Base-by-base conservation (phyloP, 2,888 invertebrate species). In the Tuta absoluta region DNA sequence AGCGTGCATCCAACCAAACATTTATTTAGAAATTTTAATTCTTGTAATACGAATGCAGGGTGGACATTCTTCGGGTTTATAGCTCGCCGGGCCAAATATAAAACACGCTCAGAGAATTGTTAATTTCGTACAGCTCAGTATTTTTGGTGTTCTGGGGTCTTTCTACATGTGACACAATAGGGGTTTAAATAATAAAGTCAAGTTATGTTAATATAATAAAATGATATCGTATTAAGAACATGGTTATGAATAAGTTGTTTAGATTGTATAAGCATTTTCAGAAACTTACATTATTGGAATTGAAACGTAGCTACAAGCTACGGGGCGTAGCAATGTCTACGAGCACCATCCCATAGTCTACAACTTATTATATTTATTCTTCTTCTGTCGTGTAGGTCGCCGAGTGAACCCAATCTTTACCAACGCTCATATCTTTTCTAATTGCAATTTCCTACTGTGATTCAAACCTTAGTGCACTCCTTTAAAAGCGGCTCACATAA, bases 91-190 rank as follows among this genome's bases (percentile, higher is more conserved):
- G 79, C 81, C 81, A 81, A 85, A 85, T 87, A 87, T 89, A 88
- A 88, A 89, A 85, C 83, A 77, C 84, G 84, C 83, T 77, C 64
- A 71, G 72, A 72, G 89, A 90, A 91, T 89, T 88, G 89, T 90
- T 90, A 90, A 91, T 91, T 89, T 79, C 78, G 71, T 71, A 78
- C 79, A 79, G 84, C 84, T 85, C 80, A 80, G 79, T 80, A 81
- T 84, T 89, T 87, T 81, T 88, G 87, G 89, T 85, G 84, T 84
- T 81, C 81, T 80, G 77, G 76, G 73, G 69, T 71, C 68, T 70
- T 71, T 73, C 72, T 68, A 71, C 58, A 67, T 49, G 74, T 17
- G 77, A 57, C 68, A 82, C 83, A 86, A 48, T 69, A 67, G 65
- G 79, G 5, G 19, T 14, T 37, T 17, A 37, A 58, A 37, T 56